phyloP scores from a whole-genome alignment of 2,888 invertebrate genomes.

The Eilema depressum region DNA sequence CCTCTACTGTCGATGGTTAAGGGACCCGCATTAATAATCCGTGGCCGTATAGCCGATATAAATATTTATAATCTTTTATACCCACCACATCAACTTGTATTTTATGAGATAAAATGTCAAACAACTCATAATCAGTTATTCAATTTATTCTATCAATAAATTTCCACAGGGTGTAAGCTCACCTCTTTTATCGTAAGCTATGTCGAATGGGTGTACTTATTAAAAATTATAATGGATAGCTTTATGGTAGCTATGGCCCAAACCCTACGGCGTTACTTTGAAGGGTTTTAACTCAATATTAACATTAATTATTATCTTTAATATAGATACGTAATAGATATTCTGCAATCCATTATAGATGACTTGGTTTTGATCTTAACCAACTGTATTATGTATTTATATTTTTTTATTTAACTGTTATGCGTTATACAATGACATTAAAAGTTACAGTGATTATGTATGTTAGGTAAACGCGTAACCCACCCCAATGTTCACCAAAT shows the following conservation, averaged over 20 bases:
- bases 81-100: conserved; percentile 38
- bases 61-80: conserved; percentile 9
- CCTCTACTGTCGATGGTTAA: conserved; percentile 6
- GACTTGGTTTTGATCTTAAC: background rate
- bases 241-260: background rate
- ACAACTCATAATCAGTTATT: conserved; percentile 46
- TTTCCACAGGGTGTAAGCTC: conserved; percentile 48
- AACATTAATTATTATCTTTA: background rate
- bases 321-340: background rate
- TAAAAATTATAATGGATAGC: background rate
- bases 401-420: no score
- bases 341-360: background rate
- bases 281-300: background rate
- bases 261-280: background rate
- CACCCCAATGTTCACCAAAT: no score
- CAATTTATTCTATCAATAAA: conserved; percentile 54
- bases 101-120: conserved; percentile 48
- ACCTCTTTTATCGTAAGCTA: conserved; percentile 44
- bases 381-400: background rate
- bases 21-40: conserved; percentile 25
- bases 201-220: conserved; percentile 8
- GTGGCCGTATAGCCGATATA: conserved; percentile 23
- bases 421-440: no score
- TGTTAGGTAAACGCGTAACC: no score
- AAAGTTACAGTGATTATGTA: no score